Evolutionary conservation across 64 coral and sea anemone species (phyloP), one percentile per base, ranked within the genome.

Genomic region (Stichodactyla helianthus): DNA sequence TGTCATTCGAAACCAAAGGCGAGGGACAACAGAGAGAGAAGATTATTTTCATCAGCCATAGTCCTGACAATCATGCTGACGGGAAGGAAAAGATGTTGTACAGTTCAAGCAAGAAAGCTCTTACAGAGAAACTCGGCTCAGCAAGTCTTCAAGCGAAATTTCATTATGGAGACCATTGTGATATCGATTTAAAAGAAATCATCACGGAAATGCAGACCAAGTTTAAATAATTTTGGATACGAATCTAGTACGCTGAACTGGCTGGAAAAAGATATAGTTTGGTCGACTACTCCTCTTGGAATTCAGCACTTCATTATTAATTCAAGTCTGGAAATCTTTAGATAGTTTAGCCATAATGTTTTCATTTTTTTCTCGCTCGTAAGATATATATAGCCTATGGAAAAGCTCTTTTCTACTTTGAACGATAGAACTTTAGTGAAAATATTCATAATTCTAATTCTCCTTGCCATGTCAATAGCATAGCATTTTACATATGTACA

Each of bases 21-120:
- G 68, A 74, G 10, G 0, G 31, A 0, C 68, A 74, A 13, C 1
- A 27, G 10, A 74, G 68, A 74, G 68, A 74, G 23, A 74, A 74
- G 27, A 23, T 74, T n/a, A 31, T 74, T 1, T 74, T 74, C 25
- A 74, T 74, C 25, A 28, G 23, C 20, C 26, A 74, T 14, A 31
- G 23, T 74, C 26, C 68, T 74, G 68, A 74, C 17, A 74, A 31
- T 12, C 25, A 28, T 31, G 26, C 63, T 7, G 63, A 31, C 27
- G 68, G 23, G 2, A 74, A 74, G 26, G 26, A 31, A 13, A 74
- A 74, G 12, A 74, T 74, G 68, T 0, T 74, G 5, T 74, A 31
- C 25, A 74, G 68, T 35, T 74, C 68, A 74, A 74, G 68, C 68
- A 74, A 74, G 68, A 74, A 74, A 35, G 68, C 68, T 14, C 22